Conservation (phyloP, 2,888 invertebrate species). For the Malachius bipustulatus region DNA sequence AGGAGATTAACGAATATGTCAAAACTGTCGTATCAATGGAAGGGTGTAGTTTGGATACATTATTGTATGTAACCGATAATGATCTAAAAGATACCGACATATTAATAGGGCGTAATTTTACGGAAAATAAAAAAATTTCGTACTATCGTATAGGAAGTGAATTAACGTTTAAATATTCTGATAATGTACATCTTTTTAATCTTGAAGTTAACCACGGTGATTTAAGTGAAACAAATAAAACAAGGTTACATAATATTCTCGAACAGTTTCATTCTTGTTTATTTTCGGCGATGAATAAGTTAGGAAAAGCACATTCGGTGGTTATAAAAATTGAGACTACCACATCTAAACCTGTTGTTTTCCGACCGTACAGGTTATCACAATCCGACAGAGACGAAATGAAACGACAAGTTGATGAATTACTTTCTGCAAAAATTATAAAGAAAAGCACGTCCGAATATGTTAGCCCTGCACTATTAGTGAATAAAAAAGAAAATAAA, state of each 20-base stretch:
- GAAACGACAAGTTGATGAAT: conserved; percentile 6
- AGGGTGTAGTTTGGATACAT: conserved; percentile 3
- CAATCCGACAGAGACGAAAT: conserved; percentile 6
- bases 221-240: neutral
- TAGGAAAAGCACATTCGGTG: conserved; percentile 2
- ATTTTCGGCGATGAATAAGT: conserved; percentile 1
- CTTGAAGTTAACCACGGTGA: neutral
- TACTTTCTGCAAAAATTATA: conserved; percentile 8
- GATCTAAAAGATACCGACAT: conserved; percentile 5
- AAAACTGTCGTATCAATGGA: neutral
- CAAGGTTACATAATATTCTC: neutral
- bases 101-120: conserved; percentile 13
- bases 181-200: neutral
- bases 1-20: neutral
- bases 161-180: neutral
- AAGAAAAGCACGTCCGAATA: conserved; percentile 9
- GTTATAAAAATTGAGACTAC: conserved; percentile 3
- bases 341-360: conserved; percentile 3
- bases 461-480: conserved; percentile 11
- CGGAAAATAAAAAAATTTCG: conserved; percentile 8
- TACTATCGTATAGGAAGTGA: conserved; percentile 8
- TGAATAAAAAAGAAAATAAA: conserved; percentile 12
- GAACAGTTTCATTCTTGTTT: neutral
- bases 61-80: neutral
- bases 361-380: conserved; percentile 8